Percentiles rank a stretch among this genome's conserved stretches.
Conservation (phyloP, 2,797 vertebrate species). For the Karalla daura region DNA sequence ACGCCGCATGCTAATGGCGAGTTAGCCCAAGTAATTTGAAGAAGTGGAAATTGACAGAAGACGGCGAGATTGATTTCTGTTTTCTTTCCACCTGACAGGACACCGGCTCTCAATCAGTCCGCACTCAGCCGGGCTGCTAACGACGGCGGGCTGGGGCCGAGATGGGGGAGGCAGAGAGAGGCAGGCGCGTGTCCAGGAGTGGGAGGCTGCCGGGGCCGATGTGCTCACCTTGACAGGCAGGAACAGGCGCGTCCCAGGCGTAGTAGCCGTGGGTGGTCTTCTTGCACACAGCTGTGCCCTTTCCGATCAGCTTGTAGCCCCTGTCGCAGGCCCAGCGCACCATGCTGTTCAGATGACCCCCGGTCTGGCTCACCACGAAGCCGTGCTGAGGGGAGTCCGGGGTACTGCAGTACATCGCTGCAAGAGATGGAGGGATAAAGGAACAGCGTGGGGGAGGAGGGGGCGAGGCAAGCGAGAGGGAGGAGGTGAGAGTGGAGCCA, state of each 20-base stretch:
- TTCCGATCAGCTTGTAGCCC: conserved; percentile 95
- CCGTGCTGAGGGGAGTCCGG: conserved; percentile 97
- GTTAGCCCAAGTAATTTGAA: conserved; percentile 73
- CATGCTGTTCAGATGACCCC: conserved; percentile 95
- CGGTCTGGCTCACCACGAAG: conserved; percentile 96
- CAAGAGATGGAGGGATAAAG: conserved; percentile 32
- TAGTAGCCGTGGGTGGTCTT: conserved; percentile 90
- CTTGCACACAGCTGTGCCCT: conserved; percentile 91
- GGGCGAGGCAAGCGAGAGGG: conserved; percentile 2
- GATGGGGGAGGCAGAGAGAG: conserved; percentile 43
- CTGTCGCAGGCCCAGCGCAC: conserved; percentile 98
- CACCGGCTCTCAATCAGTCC: conserved; percentile 59
- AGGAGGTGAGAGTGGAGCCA: conserved; percentile 27
- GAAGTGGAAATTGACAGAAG: conserved; percentile 73
- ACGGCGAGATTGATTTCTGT: conserved; percentile 73
- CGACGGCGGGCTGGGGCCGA: conserved; percentile 34
- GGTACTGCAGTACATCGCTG: conserved; percentile 97
- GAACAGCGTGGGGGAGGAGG: not conserved
- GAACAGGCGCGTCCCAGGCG: conserved; percentile 93
- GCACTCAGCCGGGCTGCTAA: conserved; percentile 55
- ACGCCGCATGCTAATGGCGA: conserved; percentile 63
- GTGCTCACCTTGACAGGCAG: conserved; percentile 95
- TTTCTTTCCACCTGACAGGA: conserved; percentile 69
- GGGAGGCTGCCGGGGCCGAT: conserved; percentile 46
- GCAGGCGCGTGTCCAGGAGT: conserved; percentile 43